A percentile compares a stretch with the other conserved stretches of the same genome.
phyloP scores from a whole-genome alignment of 2,797 vertebrate species.

The Hyperoplus lanceolatus region DNA sequence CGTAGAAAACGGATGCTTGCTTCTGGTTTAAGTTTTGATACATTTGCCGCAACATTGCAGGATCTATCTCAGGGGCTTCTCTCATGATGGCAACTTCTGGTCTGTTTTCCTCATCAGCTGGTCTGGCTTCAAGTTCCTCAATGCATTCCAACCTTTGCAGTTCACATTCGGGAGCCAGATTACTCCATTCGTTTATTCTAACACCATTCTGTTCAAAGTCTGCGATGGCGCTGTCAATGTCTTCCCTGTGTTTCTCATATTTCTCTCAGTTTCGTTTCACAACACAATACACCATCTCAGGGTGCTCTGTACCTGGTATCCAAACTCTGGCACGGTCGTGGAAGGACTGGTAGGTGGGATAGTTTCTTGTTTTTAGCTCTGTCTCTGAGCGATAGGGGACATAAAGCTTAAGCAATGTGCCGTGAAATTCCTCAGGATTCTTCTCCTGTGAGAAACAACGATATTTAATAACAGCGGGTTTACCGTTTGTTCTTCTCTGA shows the following conservation, averaged over 20 bases:
- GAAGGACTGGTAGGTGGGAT: constrained; percentile 4
- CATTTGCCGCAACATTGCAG: no score
- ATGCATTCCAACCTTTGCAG: no score
- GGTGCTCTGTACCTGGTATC: constrained; percentile 12
- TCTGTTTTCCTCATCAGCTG: no score
- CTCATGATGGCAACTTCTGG: no score
- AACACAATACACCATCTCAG: background rate
- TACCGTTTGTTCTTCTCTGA: constrained; percentile 17
- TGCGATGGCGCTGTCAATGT: constrained; percentile 14
- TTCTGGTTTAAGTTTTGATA: no score
- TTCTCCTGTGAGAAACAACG: constrained; percentile 31
- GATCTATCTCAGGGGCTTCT: no score
- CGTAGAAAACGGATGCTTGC: no score
- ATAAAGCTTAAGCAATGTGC: constrained; percentile 38
- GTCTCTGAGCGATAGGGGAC: background rate
- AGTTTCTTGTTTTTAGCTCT: background rate
- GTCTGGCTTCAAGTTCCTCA: no score
- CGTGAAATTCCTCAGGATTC: constrained; percentile 18
- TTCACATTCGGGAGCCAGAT: no score
- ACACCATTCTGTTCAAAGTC: no score
- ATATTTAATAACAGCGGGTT: constrained; percentile 24
- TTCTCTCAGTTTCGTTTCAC: constrained; percentile 14
- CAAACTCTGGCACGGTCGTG: constrained; percentile 1
- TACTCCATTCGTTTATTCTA: no score
- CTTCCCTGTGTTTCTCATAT: constrained; percentile 34